These are phyloP conservation scores for Heliocidaris tuberculata DNA, from an alignment of 35 echinoderm and acorn worm species.

Conservation along the genomic window DNA sequence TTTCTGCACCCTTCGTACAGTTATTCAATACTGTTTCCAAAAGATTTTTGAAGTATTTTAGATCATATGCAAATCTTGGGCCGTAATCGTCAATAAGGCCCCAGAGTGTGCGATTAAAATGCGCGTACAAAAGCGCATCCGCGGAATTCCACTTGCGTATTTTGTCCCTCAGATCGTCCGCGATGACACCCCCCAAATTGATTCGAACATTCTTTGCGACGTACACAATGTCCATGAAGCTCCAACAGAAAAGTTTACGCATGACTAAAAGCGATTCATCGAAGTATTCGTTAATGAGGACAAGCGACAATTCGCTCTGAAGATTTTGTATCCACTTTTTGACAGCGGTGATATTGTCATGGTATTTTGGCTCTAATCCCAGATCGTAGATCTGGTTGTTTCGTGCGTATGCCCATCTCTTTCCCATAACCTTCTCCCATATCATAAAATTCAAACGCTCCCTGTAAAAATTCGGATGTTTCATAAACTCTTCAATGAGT, in stretches of 20 bases:
- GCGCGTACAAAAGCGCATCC: constrained; percentile 50
- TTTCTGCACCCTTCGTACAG: background rate
- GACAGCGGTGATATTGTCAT: background rate
- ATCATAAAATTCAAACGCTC: background rate
- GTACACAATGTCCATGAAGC: constrained; percentile 38
- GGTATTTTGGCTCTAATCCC: background rate
- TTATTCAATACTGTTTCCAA: background rate
- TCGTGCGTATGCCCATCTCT: background rate
- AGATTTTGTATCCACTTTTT: background rate
- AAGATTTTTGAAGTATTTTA: constrained; percentile 54
- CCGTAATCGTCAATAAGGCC: constrained; percentile 58
- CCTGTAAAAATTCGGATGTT: background rate
- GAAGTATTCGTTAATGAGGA: constrained; percentile 53
- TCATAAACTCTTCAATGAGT: background rate
- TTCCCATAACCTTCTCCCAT: background rate
- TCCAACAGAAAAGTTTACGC: constrained; percentile 45
- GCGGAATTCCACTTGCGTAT: constrained; percentile 58
- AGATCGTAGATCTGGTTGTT: background rate
- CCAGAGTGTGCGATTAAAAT: constrained; percentile 72
- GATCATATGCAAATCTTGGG: constrained; percentile 45
- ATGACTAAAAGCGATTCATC: constrained; percentile 54
- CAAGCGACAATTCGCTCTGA: constrained; percentile 27
- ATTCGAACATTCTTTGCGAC: background rate
- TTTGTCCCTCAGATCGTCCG: background rate
- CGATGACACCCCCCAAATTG: background rate